Evolutionary conservation across 2,888 invertebrate genomes (phyloP).

Genomic region (Osedax fenrisi): DNA sequence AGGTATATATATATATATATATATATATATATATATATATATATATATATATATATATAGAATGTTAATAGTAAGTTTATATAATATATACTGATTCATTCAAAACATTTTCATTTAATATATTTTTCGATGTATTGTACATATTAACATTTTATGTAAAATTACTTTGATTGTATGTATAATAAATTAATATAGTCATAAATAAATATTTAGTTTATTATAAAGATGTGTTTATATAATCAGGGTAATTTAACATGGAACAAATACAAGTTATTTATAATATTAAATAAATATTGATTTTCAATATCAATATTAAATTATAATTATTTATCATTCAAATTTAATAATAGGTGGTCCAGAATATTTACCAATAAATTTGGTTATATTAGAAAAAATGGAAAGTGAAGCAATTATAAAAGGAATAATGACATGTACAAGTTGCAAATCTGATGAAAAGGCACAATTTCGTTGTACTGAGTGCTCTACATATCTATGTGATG

Average conservation of each 20-base stretch:
- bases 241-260: neutral
- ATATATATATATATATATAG: too few species aligned
- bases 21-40: too few species aligned
- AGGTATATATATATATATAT: too few species aligned
- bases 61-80: too few species aligned
- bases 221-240: neutral
- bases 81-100: too few species aligned
- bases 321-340: neutral
- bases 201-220: neutral
- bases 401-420: slow-evolving; percentile 59
- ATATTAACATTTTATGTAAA: too few species aligned
- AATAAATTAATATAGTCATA: neutral
- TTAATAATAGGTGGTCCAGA: slow-evolving; percentile 53
- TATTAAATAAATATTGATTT: too few species aligned
- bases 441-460: slow-evolving; percentile 85
- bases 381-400: slow-evolving; percentile 57
- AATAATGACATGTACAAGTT: slow-evolving; percentile 72
- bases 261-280: too few species aligned
- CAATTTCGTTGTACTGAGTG: slow-evolving; percentile 87
- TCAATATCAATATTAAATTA: too few species aligned
- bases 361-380: slow-evolving; percentile 72
- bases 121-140: too few species aligned
- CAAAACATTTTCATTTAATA: too few species aligned
- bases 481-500: slow-evolving; percentile 79
- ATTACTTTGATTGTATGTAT: neutral